Evolutionary conservation across 2,888 invertebrate species (phyloP).

Genomic region (Corythucha ciliata): DNA sequence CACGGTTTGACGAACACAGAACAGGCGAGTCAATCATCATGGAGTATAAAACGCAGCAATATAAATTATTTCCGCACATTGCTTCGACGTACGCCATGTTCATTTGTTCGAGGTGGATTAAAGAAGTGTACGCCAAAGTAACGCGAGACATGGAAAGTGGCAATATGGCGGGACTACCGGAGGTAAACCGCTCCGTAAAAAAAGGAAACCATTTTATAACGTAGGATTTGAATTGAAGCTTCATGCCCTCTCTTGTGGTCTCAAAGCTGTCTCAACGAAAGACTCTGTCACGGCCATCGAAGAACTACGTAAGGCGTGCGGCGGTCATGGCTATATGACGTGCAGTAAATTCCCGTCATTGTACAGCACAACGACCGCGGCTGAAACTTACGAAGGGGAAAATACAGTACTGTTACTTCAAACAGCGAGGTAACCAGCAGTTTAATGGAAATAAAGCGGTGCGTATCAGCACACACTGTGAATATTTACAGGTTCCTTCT

Average conservation of each 20-base stretch:
- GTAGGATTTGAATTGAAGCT: slow-evolving; percentile 47
- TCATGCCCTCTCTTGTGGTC: slow-evolving; percentile 81
- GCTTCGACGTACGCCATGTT: slow-evolving; percentile 64
- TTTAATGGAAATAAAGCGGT: slow-evolving; percentile 42
- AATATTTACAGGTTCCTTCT: slow-evolving; percentile 54
- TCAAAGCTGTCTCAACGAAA: slow-evolving; percentile 77
- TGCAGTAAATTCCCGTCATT: slow-evolving; percentile 77
- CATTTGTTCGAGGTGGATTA: slow-evolving; percentile 75
- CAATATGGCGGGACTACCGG: slow-evolving; percentile 69
- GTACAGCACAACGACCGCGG: slow-evolving; percentile 74
- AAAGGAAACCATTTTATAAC: not conserved
- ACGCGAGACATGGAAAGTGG: slow-evolving; percentile 70
- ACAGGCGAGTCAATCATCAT: slow-evolving; percentile 80
- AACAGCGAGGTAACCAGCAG: slow-evolving; percentile 49
- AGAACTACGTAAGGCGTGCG: slow-evolving; percentile 76
- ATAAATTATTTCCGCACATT: slow-evolving; percentile 77
- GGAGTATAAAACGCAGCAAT: slow-evolving; percentile 89
- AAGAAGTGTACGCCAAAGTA: slow-evolving; percentile 75
- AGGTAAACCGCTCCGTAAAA: slow-evolving; percentile 46
- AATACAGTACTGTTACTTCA: slow-evolving; percentile 88
- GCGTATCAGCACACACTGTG: not conserved
- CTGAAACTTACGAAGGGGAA: slow-evolving; percentile 92
- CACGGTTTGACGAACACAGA: slow-evolving; percentile 44
- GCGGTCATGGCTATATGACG: slow-evolving; percentile 90
- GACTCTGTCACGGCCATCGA: slow-evolving; percentile 70